These are phyloP conservation scores for Pollachius pollachius DNA, from an alignment of 2,113 vertebrate species.

Conservation along the genomic window DNA sequence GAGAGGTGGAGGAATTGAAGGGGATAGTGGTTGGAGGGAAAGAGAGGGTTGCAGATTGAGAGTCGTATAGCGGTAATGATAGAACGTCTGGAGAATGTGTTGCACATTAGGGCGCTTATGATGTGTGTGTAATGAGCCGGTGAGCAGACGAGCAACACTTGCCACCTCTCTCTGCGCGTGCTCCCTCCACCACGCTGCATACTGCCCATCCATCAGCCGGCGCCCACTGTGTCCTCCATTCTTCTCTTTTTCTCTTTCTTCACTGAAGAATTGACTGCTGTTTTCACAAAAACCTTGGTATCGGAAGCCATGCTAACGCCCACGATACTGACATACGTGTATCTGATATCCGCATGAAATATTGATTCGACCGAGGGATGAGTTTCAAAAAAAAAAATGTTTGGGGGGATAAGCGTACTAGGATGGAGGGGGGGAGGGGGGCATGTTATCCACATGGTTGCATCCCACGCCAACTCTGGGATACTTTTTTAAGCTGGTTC, in stretches of 20 bases:
- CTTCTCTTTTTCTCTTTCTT: not conserved
- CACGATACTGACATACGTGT: no score
- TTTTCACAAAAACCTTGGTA: no score
- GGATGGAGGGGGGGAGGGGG: no score
- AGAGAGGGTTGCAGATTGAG: not conserved
- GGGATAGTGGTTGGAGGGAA: not conserved
- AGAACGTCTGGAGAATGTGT: conserved; percentile 18
- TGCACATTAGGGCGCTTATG: conserved; percentile 34
- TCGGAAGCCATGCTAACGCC: no score
- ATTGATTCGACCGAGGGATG: no score
- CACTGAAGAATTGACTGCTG: not conserved
- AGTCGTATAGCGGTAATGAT: conserved; percentile 16
- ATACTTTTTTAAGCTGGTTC: no score
- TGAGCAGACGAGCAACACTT: conserved; percentile 1
- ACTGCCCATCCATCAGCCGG: not conserved
- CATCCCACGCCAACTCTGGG: no score
- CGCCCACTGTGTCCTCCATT: not conserved
- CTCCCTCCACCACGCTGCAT: not conserved
- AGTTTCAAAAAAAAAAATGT: no score
- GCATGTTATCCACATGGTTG: no score
- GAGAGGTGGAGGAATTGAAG: not conserved
- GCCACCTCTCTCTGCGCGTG: not conserved
- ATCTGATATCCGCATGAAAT: no score
- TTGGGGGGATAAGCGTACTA: no score
- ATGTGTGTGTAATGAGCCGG: conserved; percentile 35